phyloP scores from a whole-genome alignment of 1,140 invertebrate genomes.

The Arion vulgaris region DNA sequence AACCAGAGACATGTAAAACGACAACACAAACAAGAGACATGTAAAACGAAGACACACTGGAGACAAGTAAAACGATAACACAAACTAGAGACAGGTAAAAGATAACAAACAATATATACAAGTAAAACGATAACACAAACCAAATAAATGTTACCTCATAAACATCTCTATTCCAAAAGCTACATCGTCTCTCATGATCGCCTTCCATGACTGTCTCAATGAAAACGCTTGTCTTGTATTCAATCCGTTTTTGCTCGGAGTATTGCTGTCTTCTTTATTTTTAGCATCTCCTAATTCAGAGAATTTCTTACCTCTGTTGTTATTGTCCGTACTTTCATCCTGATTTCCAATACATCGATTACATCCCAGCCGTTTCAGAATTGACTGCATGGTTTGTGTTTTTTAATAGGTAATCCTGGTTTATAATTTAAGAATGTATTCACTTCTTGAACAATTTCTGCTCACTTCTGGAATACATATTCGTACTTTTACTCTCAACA shows the following conservation, averaged over 20 bases:
- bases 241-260: slow-evolving; percentile 30
- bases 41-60: too few relatives aligned
- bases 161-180: slow-evolving; percentile 63
- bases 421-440: too few relatives aligned
- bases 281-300: not conserved
- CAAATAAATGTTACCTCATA: slow-evolving; percentile 32
- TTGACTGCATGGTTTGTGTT: not conserved
- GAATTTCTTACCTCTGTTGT: slow-evolving; percentile 31
- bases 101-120: too few relatives aligned
- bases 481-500: too few relatives aligned
- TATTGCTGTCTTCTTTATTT: not conserved
- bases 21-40: too few relatives aligned
- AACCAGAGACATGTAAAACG: too few relatives aligned
- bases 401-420: too few relatives aligned
- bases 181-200: slow-evolving; percentile 59
- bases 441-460: not conserved
- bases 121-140: too few relatives aligned
- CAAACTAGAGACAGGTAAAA: too few relatives aligned
- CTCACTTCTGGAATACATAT: not conserved
- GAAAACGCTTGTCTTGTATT: slow-evolving; percentile 54
- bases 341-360: not conserved
- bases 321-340: slow-evolving; percentile 26
- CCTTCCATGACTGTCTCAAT: slow-evolving; percentile 64
- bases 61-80: too few relatives aligned
- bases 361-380: not conserved